Conservation (phyloP, 1,140 invertebrate species). For the Pentalonia nigronervosa region DNA sequence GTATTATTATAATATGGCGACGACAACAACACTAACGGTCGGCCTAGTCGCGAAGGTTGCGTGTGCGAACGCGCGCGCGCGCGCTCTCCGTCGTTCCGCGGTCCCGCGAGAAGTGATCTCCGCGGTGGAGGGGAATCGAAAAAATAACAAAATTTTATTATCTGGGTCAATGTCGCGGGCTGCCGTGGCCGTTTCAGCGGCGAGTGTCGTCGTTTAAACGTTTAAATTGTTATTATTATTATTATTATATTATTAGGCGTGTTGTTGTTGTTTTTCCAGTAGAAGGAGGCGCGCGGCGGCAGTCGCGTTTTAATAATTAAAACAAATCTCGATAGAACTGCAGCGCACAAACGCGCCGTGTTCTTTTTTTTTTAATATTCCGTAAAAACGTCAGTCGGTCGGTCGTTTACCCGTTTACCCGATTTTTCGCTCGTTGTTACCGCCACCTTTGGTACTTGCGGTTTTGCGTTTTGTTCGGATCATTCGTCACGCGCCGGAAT, state of each 20-base stretch:
- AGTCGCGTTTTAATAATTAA: background rate
- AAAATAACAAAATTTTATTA: conserved; percentile 7
- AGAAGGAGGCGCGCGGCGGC: too few species aligned
- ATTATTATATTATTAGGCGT: background rate
- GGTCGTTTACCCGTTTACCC: background rate
- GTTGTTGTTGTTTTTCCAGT: background rate
- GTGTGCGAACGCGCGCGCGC: background rate
- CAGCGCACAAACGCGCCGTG: background rate
- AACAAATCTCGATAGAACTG: background rate
- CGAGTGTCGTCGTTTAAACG: background rate
- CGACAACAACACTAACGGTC: background rate
- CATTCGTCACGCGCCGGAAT: conserved; percentile 26
- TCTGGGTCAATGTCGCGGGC: conserved; percentile 40
- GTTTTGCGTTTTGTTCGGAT: background rate
- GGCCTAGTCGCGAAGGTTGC: background rate
- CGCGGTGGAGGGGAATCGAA: background rate
- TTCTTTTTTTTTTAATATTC: too few species aligned
- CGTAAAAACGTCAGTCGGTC: background rate
- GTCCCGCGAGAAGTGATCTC: background rate
- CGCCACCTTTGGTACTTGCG: background rate
- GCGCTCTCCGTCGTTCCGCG: background rate
- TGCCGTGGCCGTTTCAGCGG: background rate
- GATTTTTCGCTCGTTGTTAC: background rate
- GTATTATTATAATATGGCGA: background rate
- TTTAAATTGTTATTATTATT: background rate